A percentile compares a stretch with the other conserved stretches of the same genome.
These are phyloP conservation scores for Nephrotoma flavescens DNA, from an alignment of 2,888 invertebrate genomes.

Conservation along the genomic window DNA sequence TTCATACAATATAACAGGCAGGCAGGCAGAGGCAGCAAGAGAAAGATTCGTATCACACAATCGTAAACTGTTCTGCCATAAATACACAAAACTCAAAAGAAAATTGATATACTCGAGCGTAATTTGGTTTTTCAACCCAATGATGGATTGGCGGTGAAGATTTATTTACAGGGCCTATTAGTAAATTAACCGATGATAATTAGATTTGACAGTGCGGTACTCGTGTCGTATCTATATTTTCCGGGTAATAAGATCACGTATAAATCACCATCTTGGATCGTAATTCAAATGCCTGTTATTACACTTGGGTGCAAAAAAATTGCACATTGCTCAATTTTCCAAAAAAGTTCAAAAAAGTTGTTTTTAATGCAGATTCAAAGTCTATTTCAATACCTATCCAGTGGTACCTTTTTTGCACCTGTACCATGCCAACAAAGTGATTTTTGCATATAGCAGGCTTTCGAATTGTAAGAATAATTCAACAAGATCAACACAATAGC, in stretches of 20 bases:
- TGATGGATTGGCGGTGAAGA: neutral
- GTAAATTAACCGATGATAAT: neutral
- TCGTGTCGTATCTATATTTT: neutral
- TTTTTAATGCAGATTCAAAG: too few species aligned
- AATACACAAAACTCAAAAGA: neutral
- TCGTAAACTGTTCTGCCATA: neutral
- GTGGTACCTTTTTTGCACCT: too few species aligned
- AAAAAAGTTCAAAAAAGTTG: too few species aligned
- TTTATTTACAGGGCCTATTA: neutral
- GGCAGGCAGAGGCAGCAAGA: neutral
- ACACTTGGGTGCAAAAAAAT: too few species aligned
- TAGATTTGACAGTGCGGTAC: neutral
- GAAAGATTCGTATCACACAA: neutral
- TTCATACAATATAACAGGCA: neutral
- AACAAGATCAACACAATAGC: too few species aligned
- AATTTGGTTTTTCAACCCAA: neutral
- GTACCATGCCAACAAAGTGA: too few species aligned
- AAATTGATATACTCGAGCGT: neutral
- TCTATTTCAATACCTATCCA: too few species aligned
- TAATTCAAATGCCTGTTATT: neutral
- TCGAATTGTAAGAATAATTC: too few species aligned
- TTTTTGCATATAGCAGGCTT: too few species aligned
- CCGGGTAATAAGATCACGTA: neutral
- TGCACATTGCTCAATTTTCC: too few species aligned
- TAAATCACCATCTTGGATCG: neutral